Percentiles rank a stretch among this genome's conserved stretches.
These are phyloP conservation scores for Dione vanillae DNA, from an alignment of 2,888 invertebrate genomes.

Conservation along the genomic window DNA sequence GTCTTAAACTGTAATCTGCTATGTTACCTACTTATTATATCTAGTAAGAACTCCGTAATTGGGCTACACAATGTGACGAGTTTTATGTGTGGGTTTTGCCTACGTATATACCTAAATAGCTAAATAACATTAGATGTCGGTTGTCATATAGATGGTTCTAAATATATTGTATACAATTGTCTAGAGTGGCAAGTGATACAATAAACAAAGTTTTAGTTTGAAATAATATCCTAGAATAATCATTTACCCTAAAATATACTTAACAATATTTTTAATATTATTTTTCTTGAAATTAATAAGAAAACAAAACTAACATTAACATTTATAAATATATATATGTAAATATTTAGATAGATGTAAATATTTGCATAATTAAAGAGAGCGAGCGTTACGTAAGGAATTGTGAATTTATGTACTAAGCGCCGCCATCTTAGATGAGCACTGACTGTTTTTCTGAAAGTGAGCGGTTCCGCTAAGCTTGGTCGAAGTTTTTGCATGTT, in stretches of 20 bases:
- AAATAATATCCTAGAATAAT: background rate
- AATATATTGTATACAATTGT: background rate
- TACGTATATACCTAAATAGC: conserved; percentile 53
- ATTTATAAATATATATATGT: conserved; percentile 13
- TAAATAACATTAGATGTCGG: background rate
- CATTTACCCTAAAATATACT: background rate
- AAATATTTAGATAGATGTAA: too few species aligned
- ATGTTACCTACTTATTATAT: conserved; percentile 64
- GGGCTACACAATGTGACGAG: conserved; percentile 69
- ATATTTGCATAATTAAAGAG: conserved; percentile 32
- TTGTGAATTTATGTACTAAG: conserved; percentile 49
- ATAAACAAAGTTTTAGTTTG: background rate
- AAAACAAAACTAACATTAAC: background rate
- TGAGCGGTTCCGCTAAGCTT: conserved; percentile 59
- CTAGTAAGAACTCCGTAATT: conserved; percentile 69
- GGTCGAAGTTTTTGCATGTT: conserved; percentile 17
- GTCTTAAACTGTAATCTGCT: conserved; percentile 61
- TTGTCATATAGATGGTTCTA: background rate
- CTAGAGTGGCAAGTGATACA: too few species aligned
- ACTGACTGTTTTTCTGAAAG: conserved; percentile 70
- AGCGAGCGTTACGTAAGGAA: conserved; percentile 63
- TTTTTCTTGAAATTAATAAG: background rate
- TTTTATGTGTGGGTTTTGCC: conserved; percentile 56
- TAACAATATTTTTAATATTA: background rate
- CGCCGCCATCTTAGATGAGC: conserved; percentile 75